These are phyloP conservation scores for Timema podura DNA, from an alignment of 2,888 invertebrate genomes.

Conservation along the genomic window DNA sequence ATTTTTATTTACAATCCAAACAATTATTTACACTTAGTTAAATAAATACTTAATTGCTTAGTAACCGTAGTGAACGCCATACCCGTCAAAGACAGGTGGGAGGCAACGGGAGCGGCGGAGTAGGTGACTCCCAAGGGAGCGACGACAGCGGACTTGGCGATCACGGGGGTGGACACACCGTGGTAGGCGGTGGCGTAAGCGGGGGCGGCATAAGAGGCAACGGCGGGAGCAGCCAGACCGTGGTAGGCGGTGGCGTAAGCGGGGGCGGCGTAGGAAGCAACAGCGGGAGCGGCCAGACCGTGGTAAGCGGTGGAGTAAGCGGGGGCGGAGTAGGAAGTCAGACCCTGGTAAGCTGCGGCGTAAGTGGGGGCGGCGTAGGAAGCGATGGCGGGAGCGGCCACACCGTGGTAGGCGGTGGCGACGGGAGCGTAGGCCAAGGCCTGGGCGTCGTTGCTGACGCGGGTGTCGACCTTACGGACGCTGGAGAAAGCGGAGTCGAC, in stretches of 20 bases:
- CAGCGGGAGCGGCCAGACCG: no score
- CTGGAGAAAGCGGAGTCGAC: slow-evolving; percentile 58
- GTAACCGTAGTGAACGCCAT: slow-evolving; percentile 28
- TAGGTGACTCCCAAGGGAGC: slow-evolving; percentile 16
- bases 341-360: slow-evolving; percentile 37
- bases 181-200: slow-evolving; percentile 24
- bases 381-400: slow-evolving; percentile 32
- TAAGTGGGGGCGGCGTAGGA: slow-evolving; percentile 35
- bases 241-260: no score
- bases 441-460: slow-evolving; percentile 53
- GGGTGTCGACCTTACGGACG: slow-evolving; percentile 56
- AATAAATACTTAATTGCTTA: not conserved
- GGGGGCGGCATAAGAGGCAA: not conserved
- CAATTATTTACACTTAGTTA: no score
- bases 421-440: slow-evolving; percentile 40
- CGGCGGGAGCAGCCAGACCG: no score
- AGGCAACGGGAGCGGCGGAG: slow-evolving; percentile 1
- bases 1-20: no score
- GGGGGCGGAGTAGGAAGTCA: slow-evolving; percentile 36
- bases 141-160: slow-evolving; percentile 23
- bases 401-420: slow-evolving; percentile 39
- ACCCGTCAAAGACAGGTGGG: not conserved
- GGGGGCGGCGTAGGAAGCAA: no score
- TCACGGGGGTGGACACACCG: slow-evolving; percentile 29
- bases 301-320: slow-evolving; percentile 11